These are phyloP conservation scores for Nothura maculosa DNA, from an alignment of 2,797 vertebrate genomes.

Conservation along the genomic window DNA sequence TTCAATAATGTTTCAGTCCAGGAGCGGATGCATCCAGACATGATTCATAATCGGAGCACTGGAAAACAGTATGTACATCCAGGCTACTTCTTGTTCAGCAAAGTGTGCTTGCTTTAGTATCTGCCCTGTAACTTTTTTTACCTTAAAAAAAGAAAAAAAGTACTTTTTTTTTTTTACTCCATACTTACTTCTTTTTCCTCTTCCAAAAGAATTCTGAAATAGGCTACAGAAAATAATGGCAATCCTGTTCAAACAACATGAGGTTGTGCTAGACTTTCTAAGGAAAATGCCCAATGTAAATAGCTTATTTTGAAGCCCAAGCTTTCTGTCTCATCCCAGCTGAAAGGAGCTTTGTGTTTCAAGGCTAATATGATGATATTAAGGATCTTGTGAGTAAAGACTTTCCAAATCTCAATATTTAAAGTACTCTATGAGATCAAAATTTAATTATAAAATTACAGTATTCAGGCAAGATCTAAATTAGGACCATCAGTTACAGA, in stretches of 20 bases:
- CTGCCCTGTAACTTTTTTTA: not conserved
- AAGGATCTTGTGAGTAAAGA: not conserved
- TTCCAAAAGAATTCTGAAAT: not conserved
- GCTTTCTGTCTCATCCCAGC: not conserved
- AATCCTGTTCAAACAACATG: not conserved
- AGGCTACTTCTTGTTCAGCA: not conserved
- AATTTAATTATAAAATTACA: not conserved
- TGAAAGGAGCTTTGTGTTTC: not conserved
- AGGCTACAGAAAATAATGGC: not conserved
- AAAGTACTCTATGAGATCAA: not conserved
- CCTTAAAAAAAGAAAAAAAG: not conserved
- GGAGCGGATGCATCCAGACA: rapidly evolving
- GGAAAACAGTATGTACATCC: slow-evolving; percentile 28
- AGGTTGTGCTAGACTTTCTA: not conserved
- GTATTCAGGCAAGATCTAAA: not conserved
- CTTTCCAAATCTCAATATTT: not conserved
- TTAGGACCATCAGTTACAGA: too few species aligned
- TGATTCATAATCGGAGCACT: rapidly evolving
- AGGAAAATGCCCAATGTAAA: not conserved
- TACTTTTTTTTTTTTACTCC: too few species aligned
- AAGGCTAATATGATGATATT: not conserved
- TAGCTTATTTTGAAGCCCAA: not conserved
- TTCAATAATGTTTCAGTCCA: not conserved
- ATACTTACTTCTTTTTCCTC: not conserved
- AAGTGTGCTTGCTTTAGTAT: not conserved